These are phyloP conservation scores for Deilephila elpenor DNA, from an alignment of 2,888 invertebrate species.

Conservation along the genomic window DNA sequence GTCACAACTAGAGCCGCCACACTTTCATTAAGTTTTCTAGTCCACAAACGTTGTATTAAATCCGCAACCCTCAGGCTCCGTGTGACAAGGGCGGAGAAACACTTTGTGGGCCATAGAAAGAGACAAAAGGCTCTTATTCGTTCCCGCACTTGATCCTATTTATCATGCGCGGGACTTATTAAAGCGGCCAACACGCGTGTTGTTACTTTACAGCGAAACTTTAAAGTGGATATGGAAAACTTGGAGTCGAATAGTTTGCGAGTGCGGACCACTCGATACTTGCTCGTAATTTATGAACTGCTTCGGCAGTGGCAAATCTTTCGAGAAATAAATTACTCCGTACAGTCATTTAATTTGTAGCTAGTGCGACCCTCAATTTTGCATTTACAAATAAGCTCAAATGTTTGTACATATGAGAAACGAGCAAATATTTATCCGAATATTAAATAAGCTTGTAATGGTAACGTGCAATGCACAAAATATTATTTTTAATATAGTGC, in stretches of 20 bases:
- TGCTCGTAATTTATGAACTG: conserved; percentile 22
- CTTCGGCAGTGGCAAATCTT: not conserved
- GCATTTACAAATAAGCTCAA: conserved; percentile 1
- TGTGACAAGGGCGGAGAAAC: conserved; percentile 52
- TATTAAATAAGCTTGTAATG: conserved; percentile 23
- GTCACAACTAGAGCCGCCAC: conserved; percentile 64
- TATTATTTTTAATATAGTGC: conserved; percentile 37
- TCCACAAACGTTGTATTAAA: conserved; percentile 66
- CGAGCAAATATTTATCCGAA: conserved; percentile 40
- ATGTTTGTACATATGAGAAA: conserved; percentile 11
- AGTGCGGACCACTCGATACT: not conserved
- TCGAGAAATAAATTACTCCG: not conserved
- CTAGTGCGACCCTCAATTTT: conserved; percentile 2
- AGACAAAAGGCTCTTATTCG: conserved; percentile 53
- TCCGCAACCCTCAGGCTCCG: conserved; percentile 56
- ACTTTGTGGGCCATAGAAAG: conserved; percentile 49
- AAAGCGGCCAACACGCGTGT: conserved; percentile 77
- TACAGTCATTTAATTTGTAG: conserved; percentile 6
- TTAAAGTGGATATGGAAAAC: conserved; percentile 63
- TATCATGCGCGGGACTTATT: conserved; percentile 80
- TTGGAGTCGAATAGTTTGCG: conserved; percentile 51
- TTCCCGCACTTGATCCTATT: conserved; percentile 78
- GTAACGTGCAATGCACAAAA: conserved; percentile 1
- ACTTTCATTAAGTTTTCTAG: conserved; percentile 79
- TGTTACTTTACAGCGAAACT: conserved; percentile 68